A percentile compares a stretch with the other conserved stretches of the same genome.
phyloP scores from a whole-genome alignment of 2,113 vertebrate species.

The Desmodus rotundus region DNA sequence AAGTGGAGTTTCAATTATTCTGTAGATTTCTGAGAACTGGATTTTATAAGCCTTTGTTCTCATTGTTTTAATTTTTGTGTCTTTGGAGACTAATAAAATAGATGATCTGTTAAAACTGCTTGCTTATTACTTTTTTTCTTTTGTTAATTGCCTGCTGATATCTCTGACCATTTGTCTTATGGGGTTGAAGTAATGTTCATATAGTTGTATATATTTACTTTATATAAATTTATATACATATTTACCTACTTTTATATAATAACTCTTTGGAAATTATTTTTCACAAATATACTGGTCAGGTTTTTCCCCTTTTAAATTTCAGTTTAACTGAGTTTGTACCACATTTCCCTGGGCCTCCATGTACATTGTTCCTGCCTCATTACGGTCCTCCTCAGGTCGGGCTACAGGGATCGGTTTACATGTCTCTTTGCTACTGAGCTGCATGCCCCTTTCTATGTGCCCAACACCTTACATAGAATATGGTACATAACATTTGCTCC shows the following conservation, averaged over 20 bases:
- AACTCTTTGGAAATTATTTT: constrained; percentile 5
- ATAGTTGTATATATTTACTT: not conserved
- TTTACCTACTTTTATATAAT: not conserved
- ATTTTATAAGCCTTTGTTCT: constrained; percentile 36
- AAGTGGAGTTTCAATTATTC: not conserved
- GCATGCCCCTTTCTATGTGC: not conserved
- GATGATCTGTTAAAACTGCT: not conserved
- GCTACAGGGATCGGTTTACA: not conserved
- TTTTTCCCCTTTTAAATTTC: not conserved
- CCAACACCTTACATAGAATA: not conserved
- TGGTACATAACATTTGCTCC: not conserved
- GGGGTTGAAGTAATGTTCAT: not conserved
- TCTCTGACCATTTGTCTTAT: not conserved
- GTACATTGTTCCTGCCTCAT: not conserved
- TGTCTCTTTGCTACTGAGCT: not conserved
- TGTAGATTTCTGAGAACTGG: not conserved
- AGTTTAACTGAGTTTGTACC: not conserved
- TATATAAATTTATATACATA: not conserved
- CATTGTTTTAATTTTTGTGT: not conserved
- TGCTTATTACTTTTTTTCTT: not conserved
- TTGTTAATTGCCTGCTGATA: not conserved
- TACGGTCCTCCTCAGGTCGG: not conserved
- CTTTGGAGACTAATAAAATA: not conserved
- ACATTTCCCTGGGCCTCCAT: not conserved
- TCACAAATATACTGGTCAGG: not conserved